Percentiles rank a stretch among this genome's conserved stretches.
phyloP scores from a whole-genome alignment of 2,888 invertebrate species.

The Clusia tigrina region DNA sequence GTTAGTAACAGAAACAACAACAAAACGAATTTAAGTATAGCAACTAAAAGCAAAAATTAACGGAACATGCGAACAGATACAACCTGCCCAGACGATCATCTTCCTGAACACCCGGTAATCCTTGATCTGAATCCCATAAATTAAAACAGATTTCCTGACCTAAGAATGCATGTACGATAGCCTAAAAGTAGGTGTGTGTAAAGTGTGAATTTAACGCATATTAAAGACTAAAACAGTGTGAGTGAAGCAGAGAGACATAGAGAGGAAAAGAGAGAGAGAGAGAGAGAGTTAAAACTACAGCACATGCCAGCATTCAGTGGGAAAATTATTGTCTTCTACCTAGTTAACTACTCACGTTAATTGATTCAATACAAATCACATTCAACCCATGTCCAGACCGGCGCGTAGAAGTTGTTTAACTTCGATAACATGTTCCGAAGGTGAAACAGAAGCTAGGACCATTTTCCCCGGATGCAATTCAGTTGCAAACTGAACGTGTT shows the following conservation, averaged over 20 bases:
- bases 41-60: constrained; percentile 30
- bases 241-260: constrained; percentile 31
- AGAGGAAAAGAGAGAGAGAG: constrained; percentile 17
- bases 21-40: constrained; percentile 15
- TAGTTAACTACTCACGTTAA: no score
- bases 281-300: not conserved
- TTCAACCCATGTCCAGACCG: no score
- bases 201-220: not conserved
- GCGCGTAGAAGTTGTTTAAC: no score
- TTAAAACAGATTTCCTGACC: constrained; percentile 78
- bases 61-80: constrained; percentile 54
- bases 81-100: constrained; percentile 89
- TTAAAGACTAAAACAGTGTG: no score
- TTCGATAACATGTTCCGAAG: no score
- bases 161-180: constrained; percentile 77
- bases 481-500: no score
- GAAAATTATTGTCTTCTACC: no score
- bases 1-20: no score
- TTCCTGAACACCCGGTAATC: constrained; percentile 77
- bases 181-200: constrained; percentile 66
- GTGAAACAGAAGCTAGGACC: no score
- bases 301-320: no score
- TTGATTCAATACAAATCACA: no score
- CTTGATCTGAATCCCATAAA: constrained; percentile 86
- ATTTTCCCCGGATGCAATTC: no score